Evolutionary conservation across 2,113 vertebrate species (phyloP), one percentile per base, ranked within the genome.

Genomic region (Tachycineta bicolor): DNA sequence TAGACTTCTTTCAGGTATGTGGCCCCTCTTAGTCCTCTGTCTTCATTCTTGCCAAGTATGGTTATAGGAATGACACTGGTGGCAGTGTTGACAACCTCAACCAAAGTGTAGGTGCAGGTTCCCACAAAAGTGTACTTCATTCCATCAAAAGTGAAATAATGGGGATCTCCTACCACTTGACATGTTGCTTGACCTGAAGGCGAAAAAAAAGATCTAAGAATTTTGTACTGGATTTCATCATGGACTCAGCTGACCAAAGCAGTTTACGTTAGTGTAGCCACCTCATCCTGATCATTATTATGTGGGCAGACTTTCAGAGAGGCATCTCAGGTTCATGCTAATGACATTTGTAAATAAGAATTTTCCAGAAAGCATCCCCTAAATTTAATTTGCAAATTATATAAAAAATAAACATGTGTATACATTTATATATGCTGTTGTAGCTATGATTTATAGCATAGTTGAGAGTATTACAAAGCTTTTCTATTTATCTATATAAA

Each of bases 101-200:
- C 98, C 77, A 99, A 97, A 5, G 98, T 99, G 95, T 99, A 99
- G n/a, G 99, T 99, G 96, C 99, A 99, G 28, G 99, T 99, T 64
- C 99, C 99, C 98, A 99, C 97, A 83, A 98, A 99, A 25, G 98
- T 99, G 96, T 99, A 98, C 98, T 98, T 98, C 63, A 97, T 71
- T 41, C 98, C 96, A 84, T 99, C 99, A 88, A 99, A 99, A 60
- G 99, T 99, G 97, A 98, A 98, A 88, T 99, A 99, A 94, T 99
- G 99, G 63, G 99, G 98, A 93, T 99, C 99, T 86, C 99, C 99
- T 43, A 96, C 98, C 56, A 99, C 98, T 34, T 99, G 98, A 71
- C 99, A 99, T 28, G 98, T 98, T 43, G 97, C 98, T 95, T 98
- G 97, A 68, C 98, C 99, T 99, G 94, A 69, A 74, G 41, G 17